Percentiles rank a stretch among this genome's conserved stretches.
phyloP scores from a whole-genome alignment of 2,113 vertebrate genomes.

The Cynocephalus volans region DNA sequence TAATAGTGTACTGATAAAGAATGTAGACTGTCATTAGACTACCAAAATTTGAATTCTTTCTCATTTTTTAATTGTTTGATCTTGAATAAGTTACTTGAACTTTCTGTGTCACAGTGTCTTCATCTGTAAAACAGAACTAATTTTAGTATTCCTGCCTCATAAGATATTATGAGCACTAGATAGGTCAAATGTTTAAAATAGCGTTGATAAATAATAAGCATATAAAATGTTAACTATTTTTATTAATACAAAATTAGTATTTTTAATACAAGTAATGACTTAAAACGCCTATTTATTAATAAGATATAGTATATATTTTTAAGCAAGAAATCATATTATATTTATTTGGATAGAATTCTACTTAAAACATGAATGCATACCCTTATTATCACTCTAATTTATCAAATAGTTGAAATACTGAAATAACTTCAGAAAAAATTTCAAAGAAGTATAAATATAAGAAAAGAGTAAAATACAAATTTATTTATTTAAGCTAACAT shows the following conservation, averaged over 20 bases:
- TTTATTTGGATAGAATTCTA: constrained; percentile 4
- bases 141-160: background rate
- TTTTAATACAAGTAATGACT: constrained; percentile 1
- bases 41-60: constrained; percentile 38
- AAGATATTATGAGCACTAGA: background rate
- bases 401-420: background rate
- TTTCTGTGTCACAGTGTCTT: constrained; percentile 32
- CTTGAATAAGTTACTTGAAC: constrained; percentile 22
- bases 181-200: background rate
- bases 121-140: constrained; percentile 52
- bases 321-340: background rate
- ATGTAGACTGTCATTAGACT: background rate
- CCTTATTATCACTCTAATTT: background rate
- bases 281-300: background rate
- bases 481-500: background rate
- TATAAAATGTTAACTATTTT: background rate
- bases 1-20: background rate
- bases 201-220: background rate
- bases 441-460: background rate
- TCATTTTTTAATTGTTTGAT: constrained; percentile 35
- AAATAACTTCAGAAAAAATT: constrained; percentile 31
- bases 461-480: background rate
- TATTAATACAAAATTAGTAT: background rate
- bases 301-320: background rate
- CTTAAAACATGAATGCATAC: background rate